Evolutionary conservation across 2,888 invertebrate species (phyloP).

Genomic region (Didymodactylos carnosus): DNA sequence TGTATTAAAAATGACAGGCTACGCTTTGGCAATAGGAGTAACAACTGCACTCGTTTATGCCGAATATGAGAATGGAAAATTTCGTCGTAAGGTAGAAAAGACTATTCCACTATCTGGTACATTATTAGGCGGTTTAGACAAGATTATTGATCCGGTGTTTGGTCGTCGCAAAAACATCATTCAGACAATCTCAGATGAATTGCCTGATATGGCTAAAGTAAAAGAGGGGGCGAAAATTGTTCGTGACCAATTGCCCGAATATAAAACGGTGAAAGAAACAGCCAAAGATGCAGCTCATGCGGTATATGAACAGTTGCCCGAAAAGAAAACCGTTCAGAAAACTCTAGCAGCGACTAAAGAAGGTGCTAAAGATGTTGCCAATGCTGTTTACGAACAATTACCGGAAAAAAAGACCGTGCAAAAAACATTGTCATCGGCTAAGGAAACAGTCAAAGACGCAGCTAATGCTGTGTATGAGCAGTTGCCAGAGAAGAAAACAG

Average conservation of each 20-base stretch:
- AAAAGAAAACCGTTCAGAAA: not conserved
- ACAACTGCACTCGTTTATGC: not conserved
- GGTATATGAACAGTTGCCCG: not conserved
- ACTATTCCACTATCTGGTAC: not conserved
- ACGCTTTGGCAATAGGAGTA: not conserved
- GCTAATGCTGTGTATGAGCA: not conserved
- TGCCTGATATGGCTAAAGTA: not conserved
- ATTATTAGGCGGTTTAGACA: not conserved
- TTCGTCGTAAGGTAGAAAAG: not conserved
- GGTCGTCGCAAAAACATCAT: not conserved
- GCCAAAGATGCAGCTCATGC: not conserved
- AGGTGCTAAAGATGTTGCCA: not conserved
- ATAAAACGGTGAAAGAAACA: not conserved
- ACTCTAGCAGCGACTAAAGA: no score
- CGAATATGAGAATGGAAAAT: not conserved
- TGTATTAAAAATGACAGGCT: no score
- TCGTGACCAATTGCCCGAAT: not conserved
- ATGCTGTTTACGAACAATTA: not conserved
- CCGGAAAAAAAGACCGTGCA: not conserved
- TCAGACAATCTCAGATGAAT: not conserved
- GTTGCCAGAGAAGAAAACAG: not conserved
- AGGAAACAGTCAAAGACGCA: not conserved
- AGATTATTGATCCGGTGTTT: not conserved
- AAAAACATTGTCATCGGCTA: not conserved
- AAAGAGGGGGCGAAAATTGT: no score